A percentile compares a stretch with the other conserved stretches of the same genome.
phyloP scores from a whole-genome alignment of 2,888 invertebrate species.

The Drosophila demipolita region DNA sequence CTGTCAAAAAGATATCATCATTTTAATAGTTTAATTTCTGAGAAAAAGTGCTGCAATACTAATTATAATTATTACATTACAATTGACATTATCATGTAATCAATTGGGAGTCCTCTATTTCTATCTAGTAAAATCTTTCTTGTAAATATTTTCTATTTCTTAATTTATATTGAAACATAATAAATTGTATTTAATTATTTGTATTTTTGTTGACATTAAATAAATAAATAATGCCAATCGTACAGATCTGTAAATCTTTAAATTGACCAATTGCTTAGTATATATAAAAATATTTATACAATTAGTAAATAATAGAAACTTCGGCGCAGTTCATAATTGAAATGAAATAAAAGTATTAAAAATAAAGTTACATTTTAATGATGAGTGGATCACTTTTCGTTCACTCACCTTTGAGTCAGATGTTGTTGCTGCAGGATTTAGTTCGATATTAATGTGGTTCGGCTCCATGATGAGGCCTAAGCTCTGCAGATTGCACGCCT shows the following conservation, averaged over 20 bases:
- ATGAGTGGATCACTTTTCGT: background rate
- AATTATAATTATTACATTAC: too few species aligned
- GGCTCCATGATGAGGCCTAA: constrained; percentile 75
- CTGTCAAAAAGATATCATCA: background rate
- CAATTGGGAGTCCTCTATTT: too few species aligned
- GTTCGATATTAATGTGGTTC: constrained; percentile 69
- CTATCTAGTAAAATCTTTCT: too few species aligned
- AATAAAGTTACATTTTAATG: background rate
- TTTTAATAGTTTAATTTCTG: background rate
- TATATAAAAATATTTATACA: background rate
- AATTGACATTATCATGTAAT: too few species aligned
- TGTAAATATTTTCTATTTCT: background rate
- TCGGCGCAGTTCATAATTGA: background rate
- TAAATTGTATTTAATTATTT: background rate
- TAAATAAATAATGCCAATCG: too few species aligned
- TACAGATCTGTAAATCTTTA: background rate
- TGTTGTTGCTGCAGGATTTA: constrained; percentile 66
- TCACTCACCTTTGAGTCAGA: constrained; percentile 67
- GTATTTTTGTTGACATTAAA: background rate
- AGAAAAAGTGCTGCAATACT: too few species aligned
- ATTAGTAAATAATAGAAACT: background rate
- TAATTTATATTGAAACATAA: background rate
- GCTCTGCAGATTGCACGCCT: constrained; percentile 71
- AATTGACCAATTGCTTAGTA: background rate
- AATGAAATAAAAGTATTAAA: background rate